Percentiles rank a stretch among this genome's conserved stretches.
Conservation (phyloP, 2,797 vertebrate genomes). For the Danionella dracula region DNA sequence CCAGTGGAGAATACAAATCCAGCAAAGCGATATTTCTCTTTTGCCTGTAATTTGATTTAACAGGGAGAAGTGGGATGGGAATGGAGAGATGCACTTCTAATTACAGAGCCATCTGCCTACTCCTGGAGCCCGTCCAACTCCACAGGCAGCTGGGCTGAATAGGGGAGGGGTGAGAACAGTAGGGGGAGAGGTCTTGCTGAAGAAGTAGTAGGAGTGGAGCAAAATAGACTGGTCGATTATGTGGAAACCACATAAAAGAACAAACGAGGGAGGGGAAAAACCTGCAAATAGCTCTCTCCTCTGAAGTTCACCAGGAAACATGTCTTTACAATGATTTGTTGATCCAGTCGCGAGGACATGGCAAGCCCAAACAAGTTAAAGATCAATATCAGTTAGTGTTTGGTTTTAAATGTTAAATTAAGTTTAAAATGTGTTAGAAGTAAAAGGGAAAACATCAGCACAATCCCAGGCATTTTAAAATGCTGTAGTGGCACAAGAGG, state of each 20-base stretch:
- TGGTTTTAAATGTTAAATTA: neutral
- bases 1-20: constrained; percentile 78
- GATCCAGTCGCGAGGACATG: neutral
- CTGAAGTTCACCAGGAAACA: constrained; percentile 1
- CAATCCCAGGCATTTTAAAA: neutral
- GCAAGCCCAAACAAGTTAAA: constrained; percentile 6
- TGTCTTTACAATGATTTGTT: constrained; percentile 15
- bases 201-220: constrained; percentile 37
- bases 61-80: constrained; percentile 80
- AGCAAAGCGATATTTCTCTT: constrained; percentile 77
- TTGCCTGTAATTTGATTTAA: constrained; percentile 87
- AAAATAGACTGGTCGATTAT: constrained; percentile 49
- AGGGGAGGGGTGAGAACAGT: constrained; percentile 40
- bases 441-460: neutral
- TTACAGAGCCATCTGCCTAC: constrained; percentile 86
- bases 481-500: constrained; percentile 16
- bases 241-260: constrained; percentile 56
- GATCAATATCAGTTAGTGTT: constrained; percentile 7
- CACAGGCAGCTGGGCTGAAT: constrained; percentile 67
- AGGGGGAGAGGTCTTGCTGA: constrained; percentile 50
- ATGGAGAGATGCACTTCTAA: constrained; percentile 82
- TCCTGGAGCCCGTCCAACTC: constrained; percentile 81
- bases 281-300: neutral
- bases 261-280: neutral
- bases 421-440: neutral